A percentile compares a stretch with the other conserved stretches of the same genome.
phyloP scores from a whole-genome alignment of 2,888 invertebrate genomes.

The Caenorhabditis japonica region DNA sequence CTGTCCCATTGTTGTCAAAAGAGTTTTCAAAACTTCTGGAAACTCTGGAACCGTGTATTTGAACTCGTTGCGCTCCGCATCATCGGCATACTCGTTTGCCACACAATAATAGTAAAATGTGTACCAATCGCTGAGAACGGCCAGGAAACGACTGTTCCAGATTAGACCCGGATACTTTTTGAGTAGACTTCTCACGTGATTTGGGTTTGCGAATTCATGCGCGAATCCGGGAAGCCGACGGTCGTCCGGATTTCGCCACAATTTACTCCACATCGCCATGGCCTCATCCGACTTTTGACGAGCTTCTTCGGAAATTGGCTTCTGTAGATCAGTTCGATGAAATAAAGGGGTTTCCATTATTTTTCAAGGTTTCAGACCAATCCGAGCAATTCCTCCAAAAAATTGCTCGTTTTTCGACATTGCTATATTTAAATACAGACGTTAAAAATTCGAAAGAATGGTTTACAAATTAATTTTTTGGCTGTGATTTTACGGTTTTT shows the following conservation, averaged over 20 bases:
- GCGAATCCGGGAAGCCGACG: conserved; percentile 25
- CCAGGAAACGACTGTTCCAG: neutral
- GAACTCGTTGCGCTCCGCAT: conserved; percentile 7
- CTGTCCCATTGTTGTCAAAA: conserved; percentile 2
- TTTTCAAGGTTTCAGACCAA: too few relatives aligned
- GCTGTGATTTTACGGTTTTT: too few relatives aligned
- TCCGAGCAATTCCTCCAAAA: too few relatives aligned
- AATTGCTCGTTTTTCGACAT: too few relatives aligned
- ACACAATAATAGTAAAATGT: conserved; percentile 19
- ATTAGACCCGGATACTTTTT: conserved; percentile 8
- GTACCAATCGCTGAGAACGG: conserved; percentile 18
- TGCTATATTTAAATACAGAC: too few relatives aligned
- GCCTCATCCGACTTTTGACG: neutral
- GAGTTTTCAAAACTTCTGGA: neutral
- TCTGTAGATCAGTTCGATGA: too few relatives aligned
- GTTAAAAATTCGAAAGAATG: too few relatives aligned
- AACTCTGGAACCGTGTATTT: conserved; percentile 24
- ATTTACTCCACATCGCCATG: neutral
- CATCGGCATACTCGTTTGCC: conserved; percentile 2
- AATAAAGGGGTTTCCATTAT: too few relatives aligned
- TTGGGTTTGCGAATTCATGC: conserved; percentile 12
- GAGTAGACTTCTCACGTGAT: conserved; percentile 12
- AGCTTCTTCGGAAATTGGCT: neutral
- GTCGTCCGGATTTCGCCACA: conserved; percentile 10
- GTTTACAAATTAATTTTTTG: too few relatives aligned